Evolutionary conservation across 2,888 invertebrate genomes (phyloP), one percentile per base, ranked within the genome.

Genomic region (Catocala fraxini): DNA sequence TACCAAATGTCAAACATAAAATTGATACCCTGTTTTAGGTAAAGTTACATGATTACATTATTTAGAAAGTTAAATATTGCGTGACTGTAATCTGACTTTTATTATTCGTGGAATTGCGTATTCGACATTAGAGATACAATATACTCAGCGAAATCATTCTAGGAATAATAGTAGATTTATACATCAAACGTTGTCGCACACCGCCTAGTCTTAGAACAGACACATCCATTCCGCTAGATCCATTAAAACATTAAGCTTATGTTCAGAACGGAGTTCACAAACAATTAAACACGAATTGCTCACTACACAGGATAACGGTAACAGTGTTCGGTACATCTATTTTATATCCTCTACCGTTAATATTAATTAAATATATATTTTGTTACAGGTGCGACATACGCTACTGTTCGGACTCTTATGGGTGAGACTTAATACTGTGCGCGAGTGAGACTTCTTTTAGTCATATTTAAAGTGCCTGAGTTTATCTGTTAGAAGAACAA

Each of bases 401-500:
- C 15, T 45, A 54, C 13, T 51, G 52, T 49, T 13, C 35, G 60
- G 34, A 67, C 63, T 47, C 48, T 51, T 33, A 33, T 63, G 56
- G 57, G 64, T 60, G 64, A 57, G 65, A 65, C 55, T 10, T 25
- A 25, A 45, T 53, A 56, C 65, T 64, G 78, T 57, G 51, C 42
- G 43, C 43, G 60, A 68, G 68, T 73, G 66, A 64, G 59, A 68
- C 57, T 58, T 65, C 43, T 49, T 43, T 61, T 60, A 65, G 55
- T 63, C 66, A 67, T 68, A 65, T 59, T 59, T 64, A 51, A 78
- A 78, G 77, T 78, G 79, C 79, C 77, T 75, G 56, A 66, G 64
- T 71, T 65, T 58, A 59, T 66, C 34, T 51, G 13, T 62, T 68
- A 64, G 55, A 61, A 67, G 11, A 63, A 59, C 66, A 70, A 55